Base-by-base conservation (phyloP, 1,140 invertebrate genomes). In the Orchestia grillus region DNA sequence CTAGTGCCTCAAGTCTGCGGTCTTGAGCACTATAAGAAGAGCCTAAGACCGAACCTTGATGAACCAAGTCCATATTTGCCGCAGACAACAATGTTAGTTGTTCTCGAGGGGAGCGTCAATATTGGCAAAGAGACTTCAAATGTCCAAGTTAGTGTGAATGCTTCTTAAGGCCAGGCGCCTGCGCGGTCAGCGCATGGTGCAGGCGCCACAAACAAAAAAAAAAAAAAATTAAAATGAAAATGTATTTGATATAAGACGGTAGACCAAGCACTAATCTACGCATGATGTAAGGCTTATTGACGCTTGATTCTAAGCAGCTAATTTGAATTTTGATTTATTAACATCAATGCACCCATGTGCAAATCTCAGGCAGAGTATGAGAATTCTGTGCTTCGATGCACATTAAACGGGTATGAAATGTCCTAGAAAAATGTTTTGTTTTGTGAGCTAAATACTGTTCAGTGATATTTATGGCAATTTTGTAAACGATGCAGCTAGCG, bases 51-150 rank as follows among this genome's bases (percentile, higher is more conserved):
- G 62, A 77, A 77, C 62, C 62, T 42, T 90, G 88, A 90, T 90
- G 88, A 44, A 90, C 88, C 43, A 90, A 77, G 88, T 44, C 88
- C 88, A 42, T 90, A 90, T 90, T 90, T 90, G 88, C 88, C 4
- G 11, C 88, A 90, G 41, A 90, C 88, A 90, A 90, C 88, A 90
- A 90, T 90, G 88, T 90, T 90, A 44, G 43, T 42, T 90, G 88
- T 90, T 41, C 88, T 44, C 88, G n/a, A 90, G 88, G 43, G 41
- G 28, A 90, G 88, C 88, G 88, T 90, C 88, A 90, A 90, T 90
- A 90, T 90, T 90, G 88, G 88, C 43, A 41, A 90, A 90, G 88
- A 90, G 88, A 42, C 88, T 90, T 28, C 88, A 90, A 90, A 90
- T 90, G 88, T 90, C 88, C 88, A 90, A 90, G 88, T 90, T 90